A percentile compares a stretch with the other conserved stretches of the same genome.
Evolutionary conservation across 2,113 vertebrate species (phyloP).

Genomic region (Vidua chalybeata): DNA sequence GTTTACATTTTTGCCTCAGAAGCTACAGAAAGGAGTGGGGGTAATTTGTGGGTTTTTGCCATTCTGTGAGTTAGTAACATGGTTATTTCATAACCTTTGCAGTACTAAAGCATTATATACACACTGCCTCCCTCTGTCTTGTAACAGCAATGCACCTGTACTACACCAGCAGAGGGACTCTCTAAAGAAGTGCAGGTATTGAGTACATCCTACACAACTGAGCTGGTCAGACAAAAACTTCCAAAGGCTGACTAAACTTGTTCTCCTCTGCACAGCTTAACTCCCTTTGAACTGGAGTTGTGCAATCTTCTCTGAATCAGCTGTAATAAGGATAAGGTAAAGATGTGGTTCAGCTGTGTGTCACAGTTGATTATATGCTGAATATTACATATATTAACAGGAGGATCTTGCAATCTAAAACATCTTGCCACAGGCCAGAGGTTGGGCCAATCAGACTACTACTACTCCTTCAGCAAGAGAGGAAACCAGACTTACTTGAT

Average conservation of each 20-base stretch:
- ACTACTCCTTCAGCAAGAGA: neutral
- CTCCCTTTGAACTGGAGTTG: neutral
- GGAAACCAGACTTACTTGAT: neutral
- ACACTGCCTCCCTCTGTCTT: fast-evolving
- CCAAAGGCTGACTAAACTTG: neutral
- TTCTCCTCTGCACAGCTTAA: neutral
- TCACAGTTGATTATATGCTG: too few species aligned
- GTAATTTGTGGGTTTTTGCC: neutral
- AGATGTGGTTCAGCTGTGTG: neutral
- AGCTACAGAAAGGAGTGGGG: neutral
- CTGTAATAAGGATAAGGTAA: neutral
- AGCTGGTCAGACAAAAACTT: neutral
- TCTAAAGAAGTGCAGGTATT: too few species aligned
- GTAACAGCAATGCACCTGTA: neutral
- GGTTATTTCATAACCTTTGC: neutral
- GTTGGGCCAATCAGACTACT: neutral
- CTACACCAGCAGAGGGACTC: neutral
- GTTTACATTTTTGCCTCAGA: neutral
- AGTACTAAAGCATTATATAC: fast-evolving
- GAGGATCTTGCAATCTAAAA: neutral
- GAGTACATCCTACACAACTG: neutral
- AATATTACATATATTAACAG: neutral
- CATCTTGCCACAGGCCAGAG: too few species aligned
- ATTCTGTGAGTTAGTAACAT: neutral
- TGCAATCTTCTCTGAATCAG: neutral